Conservation (phyloP, 2,113 vertebrate genomes). For the Halcyon senegalensis region DNA sequence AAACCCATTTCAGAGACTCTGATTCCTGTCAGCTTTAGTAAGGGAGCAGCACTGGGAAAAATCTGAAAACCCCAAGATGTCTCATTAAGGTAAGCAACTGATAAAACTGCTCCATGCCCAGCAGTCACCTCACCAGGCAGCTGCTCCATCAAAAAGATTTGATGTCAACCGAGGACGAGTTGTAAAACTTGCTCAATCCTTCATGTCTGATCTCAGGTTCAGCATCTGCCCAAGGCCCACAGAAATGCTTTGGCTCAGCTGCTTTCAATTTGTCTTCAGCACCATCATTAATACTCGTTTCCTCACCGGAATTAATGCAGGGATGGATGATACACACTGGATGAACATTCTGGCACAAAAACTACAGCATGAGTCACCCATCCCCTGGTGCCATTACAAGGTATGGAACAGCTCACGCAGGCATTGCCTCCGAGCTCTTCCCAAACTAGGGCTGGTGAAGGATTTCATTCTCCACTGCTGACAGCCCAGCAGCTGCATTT, state of each 20-base stretch:
- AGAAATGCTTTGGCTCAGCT: background rate
- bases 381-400: background rate
- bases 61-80: background rate
- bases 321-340: background rate
- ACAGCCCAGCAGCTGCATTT: background rate
- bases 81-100: background rate
- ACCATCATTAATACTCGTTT: background rate
- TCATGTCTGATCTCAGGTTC: background rate
- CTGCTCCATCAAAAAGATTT: background rate
- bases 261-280: background rate
- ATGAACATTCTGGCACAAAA: background rate
- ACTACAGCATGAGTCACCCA: background rate
- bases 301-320: background rate
- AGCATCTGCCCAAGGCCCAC: background rate
- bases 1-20: background rate
- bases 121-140: background rate
- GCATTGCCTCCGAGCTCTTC: background rate
- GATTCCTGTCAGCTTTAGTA: background rate
- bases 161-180: background rate
- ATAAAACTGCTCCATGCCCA: background rate
- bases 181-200: background rate
- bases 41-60: accelerated
- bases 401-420: background rate
- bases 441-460: background rate
- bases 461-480: background rate